Conservation (phyloP, 2,797 vertebrate species). For the Benthosema pterotum region DNA sequence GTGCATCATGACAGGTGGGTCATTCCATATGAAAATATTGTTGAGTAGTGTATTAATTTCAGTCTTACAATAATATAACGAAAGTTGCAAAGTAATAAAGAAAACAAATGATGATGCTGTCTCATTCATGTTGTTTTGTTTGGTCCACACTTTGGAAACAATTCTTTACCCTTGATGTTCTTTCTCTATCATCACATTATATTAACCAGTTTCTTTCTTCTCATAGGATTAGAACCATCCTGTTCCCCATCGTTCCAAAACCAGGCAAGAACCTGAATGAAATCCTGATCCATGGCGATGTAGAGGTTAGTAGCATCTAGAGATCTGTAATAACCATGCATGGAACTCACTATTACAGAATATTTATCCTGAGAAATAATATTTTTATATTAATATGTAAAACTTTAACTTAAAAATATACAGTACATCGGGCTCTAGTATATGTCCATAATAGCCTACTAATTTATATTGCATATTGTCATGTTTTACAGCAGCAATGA, state of each 20-base stretch:
- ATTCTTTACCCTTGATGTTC: neutral
- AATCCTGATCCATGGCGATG: conserved; percentile 80
- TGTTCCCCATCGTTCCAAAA: conserved; percentile 87
- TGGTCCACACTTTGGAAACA: neutral
- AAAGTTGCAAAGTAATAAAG: too few species aligned
- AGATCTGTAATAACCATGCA: neutral
- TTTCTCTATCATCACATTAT: neutral
- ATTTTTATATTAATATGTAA: too few species aligned
- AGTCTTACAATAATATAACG: too few species aligned
- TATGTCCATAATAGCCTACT: neutral
- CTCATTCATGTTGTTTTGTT: neutral
- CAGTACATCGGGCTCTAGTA: too few species aligned
- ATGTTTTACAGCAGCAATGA: neutral
- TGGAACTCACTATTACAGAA: neutral
- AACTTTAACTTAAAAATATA: too few species aligned
- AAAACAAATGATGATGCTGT: neutral
- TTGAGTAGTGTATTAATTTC: too few species aligned
- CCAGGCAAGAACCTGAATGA: conserved; percentile 81
- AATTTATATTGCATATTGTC: neutral
- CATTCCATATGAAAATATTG: neutral
- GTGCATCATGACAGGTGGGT: conserved; percentile 74
- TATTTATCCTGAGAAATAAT: too few species aligned
- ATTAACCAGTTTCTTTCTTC: conserved; percentile 13
- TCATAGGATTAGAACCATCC: conserved; percentile 81
- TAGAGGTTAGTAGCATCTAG: conserved; percentile 78